phyloP scores from a whole-genome alignment of 1,140 invertebrate genomes.

The Pseudomyrmex cubaensis region DNA sequence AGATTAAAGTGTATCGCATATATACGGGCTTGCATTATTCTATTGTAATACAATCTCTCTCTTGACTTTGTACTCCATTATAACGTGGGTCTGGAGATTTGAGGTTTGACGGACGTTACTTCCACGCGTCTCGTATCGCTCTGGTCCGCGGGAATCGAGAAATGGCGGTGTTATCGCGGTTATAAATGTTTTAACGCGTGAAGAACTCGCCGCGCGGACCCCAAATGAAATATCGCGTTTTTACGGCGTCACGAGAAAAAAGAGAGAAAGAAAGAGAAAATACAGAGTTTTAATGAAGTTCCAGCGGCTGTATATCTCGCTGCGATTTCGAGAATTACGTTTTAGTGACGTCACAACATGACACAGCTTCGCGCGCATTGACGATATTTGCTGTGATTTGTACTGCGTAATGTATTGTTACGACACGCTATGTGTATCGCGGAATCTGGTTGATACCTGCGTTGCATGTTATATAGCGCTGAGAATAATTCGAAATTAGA shows the following conservation, averaged over 20 bases:
- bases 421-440: slow-evolving; percentile 30
- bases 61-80: slow-evolving; percentile 24
- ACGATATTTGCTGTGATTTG: slow-evolving; percentile 61
- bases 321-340: slow-evolving; percentile 19
- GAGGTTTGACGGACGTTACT: slow-evolving; percentile 30
- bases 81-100: background rate
- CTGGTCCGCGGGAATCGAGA: slow-evolving; percentile 15
- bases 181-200: background rate
- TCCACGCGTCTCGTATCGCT: slow-evolving; percentile 21
- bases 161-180: slow-evolving; percentile 8
- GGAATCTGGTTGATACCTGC: slow-evolving; percentile 17
- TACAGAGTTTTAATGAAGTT: slow-evolving; percentile 33
- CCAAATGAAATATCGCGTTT: slow-evolving; percentile 12
- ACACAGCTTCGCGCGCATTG: slow-evolving; percentile 45
- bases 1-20: slow-evolving; percentile 62
- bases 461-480: slow-evolving; percentile 21
- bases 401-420: slow-evolving; percentile 42
- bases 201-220: too few relatives aligned
- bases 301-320: background rate
- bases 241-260: background rate
- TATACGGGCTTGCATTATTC: slow-evolving; percentile 49
- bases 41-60: slow-evolving; percentile 51
- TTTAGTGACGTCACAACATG: slow-evolving; percentile 15
- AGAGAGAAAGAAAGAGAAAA: background rate
- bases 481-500: slow-evolving; percentile 55